A percentile compares a stretch with the other conserved stretches of the same genome.
phyloP scores from a whole-genome alignment of 2,113 vertebrate genomes.

The Dryoscopus gambensis region DNA sequence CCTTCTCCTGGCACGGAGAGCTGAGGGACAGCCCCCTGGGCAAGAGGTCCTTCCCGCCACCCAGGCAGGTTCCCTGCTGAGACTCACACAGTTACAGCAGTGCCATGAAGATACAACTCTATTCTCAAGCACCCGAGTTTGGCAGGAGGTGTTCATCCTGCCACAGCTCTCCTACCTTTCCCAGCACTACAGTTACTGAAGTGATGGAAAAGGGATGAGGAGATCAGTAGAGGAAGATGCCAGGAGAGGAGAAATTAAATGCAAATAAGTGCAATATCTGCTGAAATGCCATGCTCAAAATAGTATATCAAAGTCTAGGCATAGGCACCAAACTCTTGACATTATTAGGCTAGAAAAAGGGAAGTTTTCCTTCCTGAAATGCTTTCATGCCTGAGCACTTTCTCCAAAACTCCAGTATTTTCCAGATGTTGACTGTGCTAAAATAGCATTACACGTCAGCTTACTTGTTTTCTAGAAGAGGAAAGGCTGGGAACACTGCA shows the following conservation, averaged over 20 bases:
- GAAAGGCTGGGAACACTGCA: neutral
- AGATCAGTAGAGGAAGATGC: neutral
- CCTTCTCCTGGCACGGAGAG: neutral
- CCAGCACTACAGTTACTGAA: neutral
- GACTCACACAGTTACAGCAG: accelerated
- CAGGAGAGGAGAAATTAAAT: neutral
- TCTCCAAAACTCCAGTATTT: neutral
- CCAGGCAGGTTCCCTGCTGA: neutral
- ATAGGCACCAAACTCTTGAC: neutral
- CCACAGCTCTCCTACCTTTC: neutral
- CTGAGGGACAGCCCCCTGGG: neutral
- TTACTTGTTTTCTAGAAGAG: neutral
- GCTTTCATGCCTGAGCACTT: neutral
- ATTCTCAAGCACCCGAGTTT: neutral
- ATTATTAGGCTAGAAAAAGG: neutral
- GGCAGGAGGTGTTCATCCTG: neutral
- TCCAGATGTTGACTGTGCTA: neutral
- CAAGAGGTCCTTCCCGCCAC: neutral
- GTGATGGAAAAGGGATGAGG: neutral
- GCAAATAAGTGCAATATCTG: neutral
- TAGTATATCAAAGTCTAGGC: neutral
- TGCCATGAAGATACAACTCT: neutral
- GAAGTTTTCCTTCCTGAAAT: neutral
- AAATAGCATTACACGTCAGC: neutral
- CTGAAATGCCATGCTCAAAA: neutral